A percentile compares a stretch with the other conserved stretches of the same genome.
Evolutionary conservation across 2,888 invertebrate species (phyloP).

Genomic region (Drosophila longiperda): DNA sequence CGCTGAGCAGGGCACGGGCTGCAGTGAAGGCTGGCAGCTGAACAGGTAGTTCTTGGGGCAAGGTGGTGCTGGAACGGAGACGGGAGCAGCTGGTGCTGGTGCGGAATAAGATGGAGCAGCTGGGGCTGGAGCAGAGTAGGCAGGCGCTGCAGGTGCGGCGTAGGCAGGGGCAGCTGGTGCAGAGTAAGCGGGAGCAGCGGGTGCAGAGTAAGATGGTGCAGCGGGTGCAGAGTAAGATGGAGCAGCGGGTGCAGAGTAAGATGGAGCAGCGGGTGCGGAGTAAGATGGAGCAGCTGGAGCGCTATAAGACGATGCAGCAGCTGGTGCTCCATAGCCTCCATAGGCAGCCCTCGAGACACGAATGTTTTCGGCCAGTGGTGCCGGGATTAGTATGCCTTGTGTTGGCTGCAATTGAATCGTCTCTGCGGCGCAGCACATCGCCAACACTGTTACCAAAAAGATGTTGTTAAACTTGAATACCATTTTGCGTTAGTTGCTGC

Average conservation of each 20-base stretch:
- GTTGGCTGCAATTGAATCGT: constrained; percentile 80
- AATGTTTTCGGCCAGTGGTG: constrained; percentile 76
- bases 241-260: constrained; percentile 46
- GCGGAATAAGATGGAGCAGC: constrained; percentile 54
- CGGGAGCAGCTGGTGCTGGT: constrained; percentile 48
- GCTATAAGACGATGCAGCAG: constrained; percentile 46
- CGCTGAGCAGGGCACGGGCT: constrained; percentile 78
- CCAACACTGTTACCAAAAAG: constrained; percentile 54
- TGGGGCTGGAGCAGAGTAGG: constrained; percentile 52
- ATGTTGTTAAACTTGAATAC: constrained; percentile 58
- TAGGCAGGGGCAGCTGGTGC: constrained; percentile 40
- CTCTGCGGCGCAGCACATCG: constrained; percentile 47
- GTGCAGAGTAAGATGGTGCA: constrained; percentile 41
- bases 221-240: constrained; percentile 47
- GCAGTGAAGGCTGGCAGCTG: constrained; percentile 80
- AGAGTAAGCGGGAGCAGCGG: constrained; percentile 41
- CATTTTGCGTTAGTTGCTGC: constrained; percentile 59
- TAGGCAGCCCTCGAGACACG: constrained; percentile 72
- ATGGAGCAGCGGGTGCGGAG: constrained; percentile 41
- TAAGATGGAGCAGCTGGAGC: constrained; percentile 47
- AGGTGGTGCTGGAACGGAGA: constrained; percentile 69
- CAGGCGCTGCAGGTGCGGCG: constrained; percentile 40
- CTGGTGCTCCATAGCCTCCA: constrained; percentile 57
- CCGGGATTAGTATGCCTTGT: constrained; percentile 82
- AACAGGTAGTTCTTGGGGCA: constrained; percentile 82